Evolutionary conservation across 1,140 invertebrate species (phyloP).

Genomic region (Wiebesia pumilae): DNA sequence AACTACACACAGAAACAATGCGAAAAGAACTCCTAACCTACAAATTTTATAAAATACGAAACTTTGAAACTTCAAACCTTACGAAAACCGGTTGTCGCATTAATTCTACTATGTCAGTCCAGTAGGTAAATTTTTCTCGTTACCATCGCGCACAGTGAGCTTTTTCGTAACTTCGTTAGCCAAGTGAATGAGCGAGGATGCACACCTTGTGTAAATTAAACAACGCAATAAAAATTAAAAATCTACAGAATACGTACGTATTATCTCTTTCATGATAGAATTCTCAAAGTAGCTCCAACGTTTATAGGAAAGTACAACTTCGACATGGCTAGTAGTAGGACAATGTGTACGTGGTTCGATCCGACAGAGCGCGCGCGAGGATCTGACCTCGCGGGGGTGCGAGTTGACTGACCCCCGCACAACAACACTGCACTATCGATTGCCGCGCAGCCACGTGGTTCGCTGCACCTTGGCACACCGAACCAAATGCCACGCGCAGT

Average conservation of each 20-base stretch:
- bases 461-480: constrained; percentile 66
- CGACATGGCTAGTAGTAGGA: too few species aligned
- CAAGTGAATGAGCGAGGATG: not conserved
- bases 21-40: not conserved
- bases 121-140: too few species aligned
- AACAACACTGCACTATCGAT: constrained; percentile 74
- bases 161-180: too few species aligned
- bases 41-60: not conserved
- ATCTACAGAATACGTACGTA: not conserved
- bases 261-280: not conserved
- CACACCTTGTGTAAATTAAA: not conserved
- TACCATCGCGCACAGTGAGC: too few species aligned
- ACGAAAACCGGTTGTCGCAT: not conserved
- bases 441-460: constrained; percentile 69
- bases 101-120: not conserved
- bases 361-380: constrained; percentile 32
- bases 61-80: not conserved
- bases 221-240: not conserved
- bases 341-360: not conserved
- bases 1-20: not conserved
- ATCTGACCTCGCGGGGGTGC: constrained; percentile 65
- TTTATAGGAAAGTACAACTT: not conserved
- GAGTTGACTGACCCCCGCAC: constrained; percentile 72
- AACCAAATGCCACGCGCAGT: constrained; percentile 58
- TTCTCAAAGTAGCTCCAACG: too few species aligned